These are phyloP conservation scores for Hypena proboscidalis DNA, from an alignment of 2,888 invertebrate genomes.

Conservation along the genomic window DNA sequence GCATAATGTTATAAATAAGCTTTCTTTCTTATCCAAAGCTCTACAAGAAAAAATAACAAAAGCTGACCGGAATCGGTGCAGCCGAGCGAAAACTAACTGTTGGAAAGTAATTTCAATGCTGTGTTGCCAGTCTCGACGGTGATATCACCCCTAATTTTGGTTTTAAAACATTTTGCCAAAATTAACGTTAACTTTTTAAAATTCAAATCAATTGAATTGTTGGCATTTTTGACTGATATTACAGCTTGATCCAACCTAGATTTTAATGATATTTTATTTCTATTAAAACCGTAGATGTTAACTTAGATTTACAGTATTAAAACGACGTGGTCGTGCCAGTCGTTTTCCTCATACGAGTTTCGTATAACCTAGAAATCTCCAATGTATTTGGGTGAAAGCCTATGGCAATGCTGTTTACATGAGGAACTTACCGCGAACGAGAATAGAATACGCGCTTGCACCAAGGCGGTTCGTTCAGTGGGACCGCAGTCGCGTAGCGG, in stretches of 20 bases:
- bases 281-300: no score
- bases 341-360: conserved; percentile 23
- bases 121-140: conserved; percentile 29
- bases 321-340: not conserved
- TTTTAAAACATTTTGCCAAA: not conserved
- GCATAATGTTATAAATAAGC: no score
- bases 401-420: conserved; percentile 62
- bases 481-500: conserved; percentile 77
- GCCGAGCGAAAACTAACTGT: conserved; percentile 82
- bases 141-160: conserved; percentile 12
- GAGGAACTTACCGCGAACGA: no score
- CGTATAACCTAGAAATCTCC: conserved; percentile 42
- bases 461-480: conserved; percentile 68
- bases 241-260: no score
- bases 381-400: conserved; percentile 43
- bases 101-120: conserved; percentile 77
- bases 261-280: not conserved
- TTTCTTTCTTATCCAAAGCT: conserved; percentile 52
- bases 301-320: not conserved
- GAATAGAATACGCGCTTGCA: conserved; percentile 63
- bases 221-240: no score
- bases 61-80: conserved; percentile 78
- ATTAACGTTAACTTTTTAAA: no score
- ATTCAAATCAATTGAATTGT: no score
- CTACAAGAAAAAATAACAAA: conserved; percentile 34